Evolutionary conservation across 2,888 invertebrate species (phyloP).

Genomic region (Nomada flava): DNA sequence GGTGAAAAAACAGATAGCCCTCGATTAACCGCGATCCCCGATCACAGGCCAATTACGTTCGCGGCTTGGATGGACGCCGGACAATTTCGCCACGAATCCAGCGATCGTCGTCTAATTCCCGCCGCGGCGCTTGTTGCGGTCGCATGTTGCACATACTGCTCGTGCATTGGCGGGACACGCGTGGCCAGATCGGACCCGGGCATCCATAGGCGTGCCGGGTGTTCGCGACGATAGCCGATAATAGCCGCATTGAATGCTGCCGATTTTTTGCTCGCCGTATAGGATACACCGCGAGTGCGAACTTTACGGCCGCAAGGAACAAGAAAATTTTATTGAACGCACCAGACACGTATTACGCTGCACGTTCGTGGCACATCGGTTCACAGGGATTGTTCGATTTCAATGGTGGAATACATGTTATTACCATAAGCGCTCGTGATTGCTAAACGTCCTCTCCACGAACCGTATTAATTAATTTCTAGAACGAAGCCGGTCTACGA

Average conservation of each 20-base stretch:
- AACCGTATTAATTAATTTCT: no score
- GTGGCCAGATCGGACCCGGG: neutral
- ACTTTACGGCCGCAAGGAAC: neutral
- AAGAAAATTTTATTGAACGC: neutral
- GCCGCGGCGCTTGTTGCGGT: constrained; percentile 8
- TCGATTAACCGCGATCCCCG: constrained; percentile 51
- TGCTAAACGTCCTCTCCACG: no score
- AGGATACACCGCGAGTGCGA: neutral
- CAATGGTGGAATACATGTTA: no score
- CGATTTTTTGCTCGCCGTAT: neutral
- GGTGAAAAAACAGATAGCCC: constrained; percentile 18
- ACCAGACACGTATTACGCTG: no score
- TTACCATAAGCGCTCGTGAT: no score
- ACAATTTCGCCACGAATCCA: constrained; percentile 43
- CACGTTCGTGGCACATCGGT: no score
- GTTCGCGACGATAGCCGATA: constrained; percentile 4
- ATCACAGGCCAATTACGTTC: constrained; percentile 50
- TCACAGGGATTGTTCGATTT: no score
- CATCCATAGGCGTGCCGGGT: constrained; percentile 25
- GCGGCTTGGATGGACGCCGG: constrained; percentile 34
- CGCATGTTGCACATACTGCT: constrained; percentile 22
- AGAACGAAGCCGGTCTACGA: no score
- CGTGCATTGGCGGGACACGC: constrained; percentile 24
- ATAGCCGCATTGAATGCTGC: constrained; percentile 4
- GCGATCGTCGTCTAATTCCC: constrained; percentile 5